Evolutionary conservation across 2,113 vertebrate genomes (phyloP).

Genomic region (Onychostruthus taczanowskii): DNA sequence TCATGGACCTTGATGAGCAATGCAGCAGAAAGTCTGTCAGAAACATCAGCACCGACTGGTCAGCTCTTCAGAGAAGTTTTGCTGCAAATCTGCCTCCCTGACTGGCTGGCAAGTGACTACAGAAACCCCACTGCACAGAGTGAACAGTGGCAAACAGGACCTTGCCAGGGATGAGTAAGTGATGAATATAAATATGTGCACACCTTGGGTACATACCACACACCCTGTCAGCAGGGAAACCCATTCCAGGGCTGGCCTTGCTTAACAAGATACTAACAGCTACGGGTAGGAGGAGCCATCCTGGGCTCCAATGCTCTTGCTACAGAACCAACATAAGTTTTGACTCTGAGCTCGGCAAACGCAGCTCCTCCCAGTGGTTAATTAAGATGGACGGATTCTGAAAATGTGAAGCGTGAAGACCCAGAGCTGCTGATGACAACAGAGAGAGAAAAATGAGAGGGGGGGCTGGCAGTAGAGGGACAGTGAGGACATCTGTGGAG

Average conservation of each 20-base stretch:
- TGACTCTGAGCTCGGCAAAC: neutral
- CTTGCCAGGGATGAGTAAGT: neutral
- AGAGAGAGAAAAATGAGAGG: neutral
- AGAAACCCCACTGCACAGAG: neutral
- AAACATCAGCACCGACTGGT: fast-evolving
- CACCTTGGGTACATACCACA: neutral
- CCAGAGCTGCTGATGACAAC: neutral
- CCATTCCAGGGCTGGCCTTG: neutral
- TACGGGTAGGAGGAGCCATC: neutral
- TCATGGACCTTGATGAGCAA: neutral
- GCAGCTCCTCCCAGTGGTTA: neutral
- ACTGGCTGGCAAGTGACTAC: neutral
- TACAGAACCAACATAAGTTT: neutral
- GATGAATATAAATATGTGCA: neutral
- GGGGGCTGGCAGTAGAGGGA: neutral
- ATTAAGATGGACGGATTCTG: neutral
- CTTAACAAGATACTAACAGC: neutral
- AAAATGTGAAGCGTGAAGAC: neutral
- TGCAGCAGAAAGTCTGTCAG: neutral
- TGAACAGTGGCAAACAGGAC: neutral
- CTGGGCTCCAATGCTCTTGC: neutral
- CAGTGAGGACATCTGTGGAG: neutral
- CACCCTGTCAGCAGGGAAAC: neutral
- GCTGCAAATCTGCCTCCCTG: neutral
- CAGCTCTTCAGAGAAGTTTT: neutral